These are phyloP conservation scores for Corythucha ciliata DNA, from an alignment of 2,888 invertebrate genomes.

Conservation along the genomic window DNA sequence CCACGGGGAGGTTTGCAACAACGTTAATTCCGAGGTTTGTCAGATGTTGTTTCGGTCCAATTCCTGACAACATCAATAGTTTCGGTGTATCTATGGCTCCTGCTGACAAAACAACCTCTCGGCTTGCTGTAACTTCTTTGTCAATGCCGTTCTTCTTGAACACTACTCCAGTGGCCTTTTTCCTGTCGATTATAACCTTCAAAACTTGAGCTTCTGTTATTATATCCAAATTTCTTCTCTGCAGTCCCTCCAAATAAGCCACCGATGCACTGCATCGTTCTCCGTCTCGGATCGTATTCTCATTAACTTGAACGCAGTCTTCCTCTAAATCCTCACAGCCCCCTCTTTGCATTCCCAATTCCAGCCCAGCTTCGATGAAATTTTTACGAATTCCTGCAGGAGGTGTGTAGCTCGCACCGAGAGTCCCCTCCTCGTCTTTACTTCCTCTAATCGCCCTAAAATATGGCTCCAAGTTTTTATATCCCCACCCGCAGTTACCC, in stretches of 20 bases:
- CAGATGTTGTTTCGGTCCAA: conserved; percentile 58
- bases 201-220: conserved; percentile 66
- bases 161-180: conserved; percentile 72
- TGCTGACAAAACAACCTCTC: conserved; percentile 75
- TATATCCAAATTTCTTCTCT: conserved; percentile 66
- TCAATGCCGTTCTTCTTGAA: conserved; percentile 61
- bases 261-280: conserved; percentile 81
- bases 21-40: conserved; percentile 28
- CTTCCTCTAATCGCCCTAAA: too few species aligned
- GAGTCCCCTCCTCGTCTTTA: neutral
- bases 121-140: conserved; percentile 55
- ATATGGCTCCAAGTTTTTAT: conserved; percentile 17
- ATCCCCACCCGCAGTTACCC: conserved; percentile 19
- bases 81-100: conserved; percentile 74
- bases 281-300: conserved; percentile 56
- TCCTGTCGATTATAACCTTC: conserved; percentile 46
- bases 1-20: conserved; percentile 31
- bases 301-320: conserved; percentile 1
- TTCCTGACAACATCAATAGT: conserved; percentile 67
- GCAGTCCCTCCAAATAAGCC: conserved; percentile 71
- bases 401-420: conserved; percentile 11
- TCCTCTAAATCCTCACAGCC: conserved; percentile 15
- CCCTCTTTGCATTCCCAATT: conserved; percentile 1
- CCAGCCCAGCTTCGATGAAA: conserved; percentile 5
- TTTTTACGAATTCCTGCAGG: too few species aligned